Evolutionary conservation across 2,113 vertebrate genomes (phyloP), one percentile per base, ranked within the genome.

Genomic region (Bostrychus sinensis): DNA sequence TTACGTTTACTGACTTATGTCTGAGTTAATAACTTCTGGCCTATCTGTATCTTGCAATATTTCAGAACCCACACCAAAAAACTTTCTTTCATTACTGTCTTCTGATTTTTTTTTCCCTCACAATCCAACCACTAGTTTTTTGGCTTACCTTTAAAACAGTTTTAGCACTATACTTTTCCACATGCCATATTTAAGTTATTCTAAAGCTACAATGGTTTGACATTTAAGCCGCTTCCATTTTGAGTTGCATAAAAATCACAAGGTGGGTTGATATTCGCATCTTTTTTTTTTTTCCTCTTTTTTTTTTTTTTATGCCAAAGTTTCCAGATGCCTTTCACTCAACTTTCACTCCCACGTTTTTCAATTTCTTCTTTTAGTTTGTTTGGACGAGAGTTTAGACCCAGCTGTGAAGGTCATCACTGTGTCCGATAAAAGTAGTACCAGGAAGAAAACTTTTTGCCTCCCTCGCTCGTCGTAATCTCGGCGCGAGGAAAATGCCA

Each of bases 361-460:
- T 78, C 79, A 79, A 68, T 82, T 72, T 53, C 56, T 23, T 76
- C 32, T 48, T 23, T 60, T 3, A n/a, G 50, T 55, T 72, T 65
- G 72, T 80, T 76, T 71, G 75, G 70, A 45, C 53, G 66, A 72
- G 72, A 34, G 58, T 34, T 54, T 30, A 57, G 41, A 53, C 48
- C 51, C 62, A 0, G 16, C 62, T 46, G 77, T 79, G 80, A 89
- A 89, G 88, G 86, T 88, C 88, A 73, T 50, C 20, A 2, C 23
- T 1, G 30, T 36, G 72, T 82, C 83, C 54, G 80, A 82, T 86
- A 85, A 88, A 83, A 81, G 81, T 46, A 50, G 60, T n/a, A 62
- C 28, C 6, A 46, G 51, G 65, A 64, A 82, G 86, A 74, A 25
- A 48, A 48, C 45, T 25, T 74, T 71, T 78, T 70, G 38, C 42